phyloP scores from a whole-genome alignment of 2,888 invertebrate species.

The Callyntrura sp. region DNA sequence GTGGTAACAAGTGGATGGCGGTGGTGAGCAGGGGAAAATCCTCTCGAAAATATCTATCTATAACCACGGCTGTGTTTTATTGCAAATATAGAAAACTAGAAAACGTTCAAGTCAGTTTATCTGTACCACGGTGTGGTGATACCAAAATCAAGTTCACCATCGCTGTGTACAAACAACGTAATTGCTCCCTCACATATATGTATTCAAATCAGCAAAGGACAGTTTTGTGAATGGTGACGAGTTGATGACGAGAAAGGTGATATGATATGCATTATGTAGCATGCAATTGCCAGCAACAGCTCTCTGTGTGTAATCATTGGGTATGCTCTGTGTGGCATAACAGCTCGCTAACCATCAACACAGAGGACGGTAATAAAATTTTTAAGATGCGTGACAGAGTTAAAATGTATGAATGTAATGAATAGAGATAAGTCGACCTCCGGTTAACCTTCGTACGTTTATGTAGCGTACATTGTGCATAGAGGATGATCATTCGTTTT shows the following conservation, averaged over 20 bases:
- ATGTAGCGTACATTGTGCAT: constrained; percentile 4
- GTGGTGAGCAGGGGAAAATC: not conserved
- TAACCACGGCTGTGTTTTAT: too few relatives aligned
- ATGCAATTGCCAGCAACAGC: constrained; percentile 24
- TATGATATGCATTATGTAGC: constrained; percentile 18
- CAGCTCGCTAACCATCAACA: not conserved
- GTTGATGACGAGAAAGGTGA: constrained; percentile 51
- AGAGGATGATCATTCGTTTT: constrained; percentile 28
- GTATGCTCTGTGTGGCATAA: not conserved
- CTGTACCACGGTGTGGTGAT: not conserved
- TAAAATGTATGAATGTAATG: constrained; percentile 57
- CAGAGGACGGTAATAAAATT: constrained; percentile 34
- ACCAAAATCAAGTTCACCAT: not conserved
- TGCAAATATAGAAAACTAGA: not conserved
- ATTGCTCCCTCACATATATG: not conserved
- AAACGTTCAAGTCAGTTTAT: not conserved
- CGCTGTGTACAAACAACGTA: not conserved
- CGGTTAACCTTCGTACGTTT: constrained; percentile 64
- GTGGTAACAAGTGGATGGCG: not conserved
- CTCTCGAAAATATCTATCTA: not conserved
- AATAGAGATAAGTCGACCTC: constrained; percentile 65
- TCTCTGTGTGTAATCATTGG: constrained; percentile 7
- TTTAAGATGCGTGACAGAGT: constrained; percentile 69
- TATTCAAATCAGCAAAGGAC: constrained; percentile 18
- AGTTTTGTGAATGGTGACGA: constrained; percentile 64